A percentile compares a stretch with the other conserved stretches of the same genome.
These are phyloP conservation scores for Papilio polytes DNA, from an alignment of 1,140 invertebrate genomes.

Conservation along the genomic window DNA sequence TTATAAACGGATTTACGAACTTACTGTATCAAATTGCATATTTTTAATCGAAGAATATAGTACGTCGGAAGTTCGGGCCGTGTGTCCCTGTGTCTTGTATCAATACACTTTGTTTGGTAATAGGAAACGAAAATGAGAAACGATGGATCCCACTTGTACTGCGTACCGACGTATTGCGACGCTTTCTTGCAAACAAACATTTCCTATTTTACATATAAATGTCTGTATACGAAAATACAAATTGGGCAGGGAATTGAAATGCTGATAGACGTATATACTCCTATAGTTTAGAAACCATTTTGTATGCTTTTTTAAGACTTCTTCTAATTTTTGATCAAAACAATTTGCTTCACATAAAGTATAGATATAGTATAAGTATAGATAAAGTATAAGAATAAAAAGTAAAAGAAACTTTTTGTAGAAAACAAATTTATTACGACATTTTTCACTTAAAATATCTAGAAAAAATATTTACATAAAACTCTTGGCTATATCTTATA, in stretches of 20 bases:
- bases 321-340: no score
- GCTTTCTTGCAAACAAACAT: constrained; percentile 20
- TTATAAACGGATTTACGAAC: background rate
- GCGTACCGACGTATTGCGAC: constrained; percentile 33
- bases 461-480: constrained; percentile 38
- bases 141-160: constrained; percentile 34
- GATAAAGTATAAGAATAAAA: no score
- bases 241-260: background rate
- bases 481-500: constrained; percentile 12
- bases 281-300: background rate
- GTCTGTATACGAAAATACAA: background rate
- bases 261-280: background rate
- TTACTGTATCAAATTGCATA: no score
- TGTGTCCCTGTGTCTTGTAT: constrained; percentile 29
- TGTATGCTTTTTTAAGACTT: background rate
- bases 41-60: no score
- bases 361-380: no score
- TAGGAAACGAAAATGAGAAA: constrained; percentile 41
- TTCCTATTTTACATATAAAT: constrained; percentile 34
- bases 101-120: constrained; percentile 41
- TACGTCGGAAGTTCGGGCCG: background rate
- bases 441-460: constrained; percentile 32
- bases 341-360: no score
- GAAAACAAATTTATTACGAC: constrained; percentile 40
- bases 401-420: constrained; percentile 1